Percentiles rank a stretch among this genome's conserved stretches.
Evolutionary conservation across 1,140 invertebrate genomes (phyloP).

Genomic region (Drosophila hydei): DNA sequence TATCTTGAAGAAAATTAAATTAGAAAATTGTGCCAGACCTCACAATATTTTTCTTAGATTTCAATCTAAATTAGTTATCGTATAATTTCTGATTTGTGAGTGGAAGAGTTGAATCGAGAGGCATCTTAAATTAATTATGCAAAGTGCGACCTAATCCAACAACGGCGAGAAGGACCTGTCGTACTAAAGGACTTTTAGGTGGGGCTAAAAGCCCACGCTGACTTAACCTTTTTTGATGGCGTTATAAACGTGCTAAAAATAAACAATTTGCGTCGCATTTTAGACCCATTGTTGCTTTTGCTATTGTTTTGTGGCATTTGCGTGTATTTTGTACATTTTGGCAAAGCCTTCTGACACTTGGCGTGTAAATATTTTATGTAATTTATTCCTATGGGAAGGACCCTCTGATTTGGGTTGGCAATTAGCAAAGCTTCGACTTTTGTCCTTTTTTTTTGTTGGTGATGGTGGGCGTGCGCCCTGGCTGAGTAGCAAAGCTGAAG

Average conservation of each 20-base stretch:
- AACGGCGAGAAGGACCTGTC: slow-evolving; percentile 19
- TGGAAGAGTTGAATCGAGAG: not conserved
- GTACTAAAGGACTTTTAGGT: slow-evolving; percentile 48
- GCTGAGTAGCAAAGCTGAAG: slow-evolving; percentile 4
- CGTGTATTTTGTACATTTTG: slow-evolving; percentile 61
- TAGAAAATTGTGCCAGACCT: no score
- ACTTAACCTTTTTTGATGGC: slow-evolving; percentile 76
- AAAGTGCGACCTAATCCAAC: slow-evolving; percentile 77
- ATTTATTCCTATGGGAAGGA: slow-evolving; percentile 39
- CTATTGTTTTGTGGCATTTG: slow-evolving; percentile 30
- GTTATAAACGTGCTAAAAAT: slow-evolving; percentile 80
- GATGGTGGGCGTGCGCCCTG: not conserved
- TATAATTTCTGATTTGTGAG: no score
- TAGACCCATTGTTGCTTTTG: slow-evolving; percentile 41
- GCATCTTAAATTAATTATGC: slow-evolving; percentile 70
- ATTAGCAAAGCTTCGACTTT: slow-evolving; percentile 60
- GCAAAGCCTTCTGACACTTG: slow-evolving; percentile 52
- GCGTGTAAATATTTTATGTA: slow-evolving; percentile 78
- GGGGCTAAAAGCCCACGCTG: slow-evolving; percentile 30
- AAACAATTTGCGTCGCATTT: slow-evolving; percentile 61
- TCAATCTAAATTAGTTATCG: not conserved
- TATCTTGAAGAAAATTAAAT: no score
- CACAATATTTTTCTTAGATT: not conserved
- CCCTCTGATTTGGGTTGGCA: slow-evolving; percentile 71
- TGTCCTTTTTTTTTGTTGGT: slow-evolving; percentile 9